Percentiles rank a stretch among this genome's conserved stretches.
phyloP scores from a whole-genome alignment of 2,113 vertebrate species.

The Pelusios castaneus region DNA sequence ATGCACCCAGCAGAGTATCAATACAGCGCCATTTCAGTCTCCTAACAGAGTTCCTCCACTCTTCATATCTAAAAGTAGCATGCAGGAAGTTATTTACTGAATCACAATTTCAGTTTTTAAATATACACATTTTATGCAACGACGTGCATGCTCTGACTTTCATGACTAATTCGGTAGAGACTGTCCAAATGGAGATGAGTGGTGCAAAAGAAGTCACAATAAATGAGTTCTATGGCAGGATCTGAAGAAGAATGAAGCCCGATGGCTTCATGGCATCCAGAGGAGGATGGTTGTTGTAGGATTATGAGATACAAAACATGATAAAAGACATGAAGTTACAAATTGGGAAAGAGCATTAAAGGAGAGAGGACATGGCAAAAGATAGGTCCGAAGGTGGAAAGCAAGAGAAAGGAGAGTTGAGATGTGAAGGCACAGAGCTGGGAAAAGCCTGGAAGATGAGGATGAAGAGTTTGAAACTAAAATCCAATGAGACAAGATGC shows the following conservation, averaged over 20 bases:
- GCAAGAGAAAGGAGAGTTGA: background rate
- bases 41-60: background rate
- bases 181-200: background rate
- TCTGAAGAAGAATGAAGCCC: background rate
- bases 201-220: conserved; percentile 27
- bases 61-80: background rate
- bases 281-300: background rate
- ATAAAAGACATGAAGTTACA: background rate
- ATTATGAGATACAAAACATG: background rate
- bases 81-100: background rate
- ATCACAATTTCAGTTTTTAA: background rate
- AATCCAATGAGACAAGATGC: background rate
- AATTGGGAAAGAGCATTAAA: background rate
- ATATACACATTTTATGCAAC: conserved; percentile 20
- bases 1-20: background rate
- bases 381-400: background rate
- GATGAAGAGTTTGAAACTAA: background rate
- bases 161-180: background rate
- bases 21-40: background rate
- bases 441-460: background rate
- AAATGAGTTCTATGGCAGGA: background rate
- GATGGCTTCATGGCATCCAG: too few species aligned
- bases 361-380: background rate
- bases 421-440: background rate
- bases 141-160: background rate